Percentiles rank a stretch among this genome's conserved stretches.
Evolutionary conservation across 2,888 invertebrate genomes (phyloP).

Genomic region (Merodon equestris): DNA sequence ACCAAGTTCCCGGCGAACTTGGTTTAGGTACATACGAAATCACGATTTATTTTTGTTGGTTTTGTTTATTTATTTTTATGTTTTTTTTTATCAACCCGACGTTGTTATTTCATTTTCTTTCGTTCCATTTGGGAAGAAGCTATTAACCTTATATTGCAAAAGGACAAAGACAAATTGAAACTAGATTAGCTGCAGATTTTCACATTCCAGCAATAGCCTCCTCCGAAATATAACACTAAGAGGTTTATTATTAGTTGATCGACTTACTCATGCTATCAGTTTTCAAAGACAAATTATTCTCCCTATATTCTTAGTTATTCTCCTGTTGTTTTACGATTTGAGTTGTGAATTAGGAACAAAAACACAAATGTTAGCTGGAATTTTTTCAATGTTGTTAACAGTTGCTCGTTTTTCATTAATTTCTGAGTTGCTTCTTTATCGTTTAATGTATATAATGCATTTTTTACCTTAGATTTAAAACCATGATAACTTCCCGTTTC

Average conservation of each 20-base stretch:
- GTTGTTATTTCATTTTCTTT: conserved; percentile 4
- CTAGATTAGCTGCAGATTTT: too few species aligned
- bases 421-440: conserved; percentile 37
- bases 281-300: conserved; percentile 48
- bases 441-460: conserved; percentile 24
- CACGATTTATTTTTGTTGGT: conserved; percentile 75
- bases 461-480: conserved; percentile 45
- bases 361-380: conserved; percentile 31
- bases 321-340: conserved; percentile 22
- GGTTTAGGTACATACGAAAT: conserved; percentile 80
- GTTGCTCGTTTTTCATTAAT: conserved; percentile 1
- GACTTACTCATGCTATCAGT: too few species aligned
- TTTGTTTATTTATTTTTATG: conserved; percentile 45
- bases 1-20: conserved; percentile 80
- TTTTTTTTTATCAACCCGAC: conserved; percentile 23
- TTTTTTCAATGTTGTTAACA: conserved; percentile 45
- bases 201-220: too few species aligned
- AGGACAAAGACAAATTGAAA: too few species aligned
- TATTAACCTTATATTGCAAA: too few species aligned
- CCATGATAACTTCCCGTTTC: conserved; percentile 36
- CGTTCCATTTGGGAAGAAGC: too few species aligned
- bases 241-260: too few species aligned
- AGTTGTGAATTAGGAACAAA: conserved; percentile 56
- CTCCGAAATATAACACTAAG: too few species aligned
- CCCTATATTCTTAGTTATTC: conserved; percentile 4